Percentiles rank a stretch among this genome's conserved stretches.
phyloP scores from a whole-genome alignment of 1,140 invertebrate species.

The Pteromalus puparum region DNA sequence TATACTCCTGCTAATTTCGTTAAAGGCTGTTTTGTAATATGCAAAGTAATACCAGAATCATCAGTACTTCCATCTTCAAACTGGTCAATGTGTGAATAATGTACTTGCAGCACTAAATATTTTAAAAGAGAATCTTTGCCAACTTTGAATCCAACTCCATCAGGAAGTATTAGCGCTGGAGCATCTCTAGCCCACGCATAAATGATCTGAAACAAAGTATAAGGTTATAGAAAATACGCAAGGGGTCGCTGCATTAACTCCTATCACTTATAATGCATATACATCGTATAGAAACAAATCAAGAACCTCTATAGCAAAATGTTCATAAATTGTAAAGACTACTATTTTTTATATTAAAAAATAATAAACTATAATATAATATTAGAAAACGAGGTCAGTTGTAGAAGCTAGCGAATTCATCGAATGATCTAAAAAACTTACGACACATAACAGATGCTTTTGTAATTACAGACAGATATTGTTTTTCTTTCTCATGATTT shows the following conservation, averaged over 20 bases:
- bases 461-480: too few species aligned
- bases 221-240: background rate
- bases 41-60: constrained; percentile 87
- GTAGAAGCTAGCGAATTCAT: too few species aligned
- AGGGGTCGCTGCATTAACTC: background rate
- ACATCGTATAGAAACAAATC: too few species aligned
- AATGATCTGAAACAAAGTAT: constrained; percentile 81
- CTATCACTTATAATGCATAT: too few species aligned
- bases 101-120: constrained; percentile 94
- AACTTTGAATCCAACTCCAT: constrained; percentile 89
- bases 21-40: constrained; percentile 84
- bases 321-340: too few species aligned
- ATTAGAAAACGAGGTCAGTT: too few species aligned
- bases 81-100: constrained; percentile 86
- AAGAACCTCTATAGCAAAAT: too few species aligned
- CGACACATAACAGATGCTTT: too few species aligned
- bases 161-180: constrained; percentile 87
- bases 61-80: constrained; percentile 87
- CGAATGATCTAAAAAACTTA: too few species aligned
- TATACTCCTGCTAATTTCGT: constrained; percentile 91
- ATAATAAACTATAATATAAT: too few species aligned
- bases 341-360: too few species aligned
- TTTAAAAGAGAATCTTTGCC: constrained; percentile 83
- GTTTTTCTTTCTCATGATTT: too few species aligned
- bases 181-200: constrained; percentile 99